A percentile compares a stretch with the other conserved stretches of the same genome.
phyloP scores from a whole-genome alignment of 1,140 invertebrate genomes.

The Camponotus pennsylvanicus region DNA sequence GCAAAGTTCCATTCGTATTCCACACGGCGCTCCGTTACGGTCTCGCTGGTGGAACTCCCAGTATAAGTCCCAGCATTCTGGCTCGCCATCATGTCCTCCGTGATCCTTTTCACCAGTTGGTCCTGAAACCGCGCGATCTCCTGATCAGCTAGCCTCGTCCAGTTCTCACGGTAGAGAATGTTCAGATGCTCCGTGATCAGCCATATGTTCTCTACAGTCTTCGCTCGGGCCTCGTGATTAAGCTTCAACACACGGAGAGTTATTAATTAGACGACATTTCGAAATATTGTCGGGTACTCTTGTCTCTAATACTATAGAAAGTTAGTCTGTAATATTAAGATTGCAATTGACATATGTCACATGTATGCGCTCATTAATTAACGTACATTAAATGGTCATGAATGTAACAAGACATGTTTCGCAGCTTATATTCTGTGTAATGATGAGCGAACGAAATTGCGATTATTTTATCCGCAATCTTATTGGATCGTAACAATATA shows the following conservation, averaged over 20 bases:
- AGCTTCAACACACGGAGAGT: slow-evolving; percentile 72
- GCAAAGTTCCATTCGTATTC: slow-evolving; percentile 96
- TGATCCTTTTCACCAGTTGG: slow-evolving; percentile 92
- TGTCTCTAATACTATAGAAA: not conserved
- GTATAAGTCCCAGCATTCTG: slow-evolving; percentile 82
- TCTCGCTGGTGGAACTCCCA: slow-evolving; percentile 73
- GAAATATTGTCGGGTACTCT: slow-evolving; percentile 17
- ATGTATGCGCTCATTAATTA: slow-evolving; percentile 16
- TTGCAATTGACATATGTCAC: slow-evolving; percentile 6
- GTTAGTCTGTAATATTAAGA: not conserved
- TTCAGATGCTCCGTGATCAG: slow-evolving; percentile 97
- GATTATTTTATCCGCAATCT: not conserved
- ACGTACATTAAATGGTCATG: not conserved
- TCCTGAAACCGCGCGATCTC: slow-evolving; percentile 96
- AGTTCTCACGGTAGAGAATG: slow-evolving; percentile 97
- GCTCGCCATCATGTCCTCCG: slow-evolving; percentile 90
- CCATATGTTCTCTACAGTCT: slow-evolving; percentile 96
- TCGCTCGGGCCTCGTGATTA: slow-evolving; percentile 89
- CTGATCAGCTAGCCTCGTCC: slow-evolving; percentile 94
- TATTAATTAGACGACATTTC: slow-evolving; percentile 46
- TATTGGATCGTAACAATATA: too few species aligned
- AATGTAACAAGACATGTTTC: not conserved
- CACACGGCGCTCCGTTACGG: slow-evolving; percentile 78
- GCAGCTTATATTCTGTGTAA: not conserved
- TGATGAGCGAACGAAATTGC: not conserved